Evolutionary conservation across 2,113 vertebrate species (phyloP), one percentile per base, ranked within the genome.

Genomic region (Crotalus tigris): DNA sequence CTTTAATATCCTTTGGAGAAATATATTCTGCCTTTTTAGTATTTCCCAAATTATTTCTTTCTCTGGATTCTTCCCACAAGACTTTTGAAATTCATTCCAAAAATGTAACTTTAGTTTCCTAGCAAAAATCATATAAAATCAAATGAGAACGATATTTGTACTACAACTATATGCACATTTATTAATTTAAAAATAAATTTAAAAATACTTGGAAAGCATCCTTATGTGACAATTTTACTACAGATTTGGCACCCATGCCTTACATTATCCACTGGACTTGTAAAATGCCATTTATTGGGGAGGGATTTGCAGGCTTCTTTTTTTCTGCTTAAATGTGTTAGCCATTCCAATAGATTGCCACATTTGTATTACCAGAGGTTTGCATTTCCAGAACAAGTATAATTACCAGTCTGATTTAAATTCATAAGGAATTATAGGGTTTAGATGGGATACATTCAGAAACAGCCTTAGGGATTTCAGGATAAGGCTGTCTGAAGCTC

Each of bases 391-490:
- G 57, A 53, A 90, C 88, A 93, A 61, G 55, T 39, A 87, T 93
- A 90, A 93, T 93, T 90, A 90, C 88, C 46, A 15, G 29, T 86
- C 88, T 93, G 92, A 86, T 93, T 93, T 90, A 93, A 90, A 93
- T 93, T 90, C 88, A 93, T 90, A 89, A 90, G 44, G 88, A 90
- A 59, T 93, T 90, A 90, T 53, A 23, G 55, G 46, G 92, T 85
- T 93, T 93, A 93, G 69, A n/a, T 44, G 55, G 88, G 44, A 90
- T 90, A 81, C 75, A 86, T 53, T 90, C 69, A 53, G 23, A 93
- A 90, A 58, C 81, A 90, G 88, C 53, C 55, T 90, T 90, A 33
- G 92, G 86, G 75, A 88, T 75, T 92, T 53, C 87, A 75, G 53
- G 91, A 88, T 92, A 88, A 92, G 51, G 46, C n/a, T 54, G 7